Evolutionary conservation across 2,113 vertebrate genomes (phyloP).

Genomic region (Argyrosomus japonicus): DNA sequence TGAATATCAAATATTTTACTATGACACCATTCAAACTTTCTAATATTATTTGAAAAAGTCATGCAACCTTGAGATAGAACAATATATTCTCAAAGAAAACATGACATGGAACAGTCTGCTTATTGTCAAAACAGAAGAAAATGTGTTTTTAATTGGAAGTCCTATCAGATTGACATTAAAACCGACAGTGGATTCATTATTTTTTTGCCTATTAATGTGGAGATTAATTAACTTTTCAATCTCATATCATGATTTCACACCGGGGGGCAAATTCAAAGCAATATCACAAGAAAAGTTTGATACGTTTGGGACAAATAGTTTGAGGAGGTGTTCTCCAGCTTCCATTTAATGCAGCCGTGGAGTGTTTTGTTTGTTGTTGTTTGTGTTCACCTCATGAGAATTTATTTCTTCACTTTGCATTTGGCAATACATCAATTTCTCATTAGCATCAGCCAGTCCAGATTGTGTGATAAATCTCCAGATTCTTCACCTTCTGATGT

Average conservation of each 20-base stretch:
- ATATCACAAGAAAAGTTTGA: neutral
- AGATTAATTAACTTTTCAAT: conserved; percentile 59
- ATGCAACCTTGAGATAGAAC: too few relatives aligned
- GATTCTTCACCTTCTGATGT: neutral
- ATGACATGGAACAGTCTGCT: neutral
- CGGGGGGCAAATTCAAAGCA: conserved; percentile 12
- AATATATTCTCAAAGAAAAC: neutral
- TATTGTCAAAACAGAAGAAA: conserved; percentile 9
- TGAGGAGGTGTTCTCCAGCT: neutral
- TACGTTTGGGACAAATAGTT: neutral
- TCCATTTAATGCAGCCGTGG: neutral
- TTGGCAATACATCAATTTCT: conserved; percentile 18
- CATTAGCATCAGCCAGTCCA: conserved; percentile 15
- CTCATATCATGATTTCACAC: conserved; percentile 24
- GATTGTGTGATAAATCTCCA: conserved; percentile 20
- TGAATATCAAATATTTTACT: too few relatives aligned
- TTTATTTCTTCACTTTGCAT: conserved; percentile 26
- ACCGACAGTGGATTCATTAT: conserved; percentile 4
- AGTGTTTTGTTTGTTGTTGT: neutral
- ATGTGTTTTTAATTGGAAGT: conserved; percentile 46
- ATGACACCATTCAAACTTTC: neutral
- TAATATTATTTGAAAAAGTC: too few relatives aligned
- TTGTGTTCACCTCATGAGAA: neutral
- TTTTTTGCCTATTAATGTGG: conserved; percentile 12
- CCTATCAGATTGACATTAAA: conserved; percentile 41